phyloP scores from a whole-genome alignment of 2,113 vertebrate species.

The Phaethornis superciliosus region DNA sequence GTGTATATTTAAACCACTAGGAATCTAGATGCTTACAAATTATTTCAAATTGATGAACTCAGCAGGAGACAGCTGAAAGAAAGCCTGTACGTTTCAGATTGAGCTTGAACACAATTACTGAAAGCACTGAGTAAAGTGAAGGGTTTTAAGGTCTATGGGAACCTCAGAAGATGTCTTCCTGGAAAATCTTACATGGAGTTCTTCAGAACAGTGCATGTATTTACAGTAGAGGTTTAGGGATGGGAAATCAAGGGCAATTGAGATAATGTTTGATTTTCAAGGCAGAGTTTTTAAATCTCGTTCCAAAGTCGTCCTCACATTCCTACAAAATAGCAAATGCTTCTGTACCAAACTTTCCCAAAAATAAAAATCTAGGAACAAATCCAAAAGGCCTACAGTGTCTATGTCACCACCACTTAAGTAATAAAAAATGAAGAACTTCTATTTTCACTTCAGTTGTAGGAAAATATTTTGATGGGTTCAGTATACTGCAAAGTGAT shows the following conservation, averaged over 20 bases:
- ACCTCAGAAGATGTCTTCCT: background rate
- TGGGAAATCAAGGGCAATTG: background rate
- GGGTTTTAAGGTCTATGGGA: background rate
- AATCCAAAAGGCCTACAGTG: slow-evolving; percentile 54
- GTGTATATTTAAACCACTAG: slow-evolving; percentile 39
- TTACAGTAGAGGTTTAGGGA: slow-evolving; percentile 8
- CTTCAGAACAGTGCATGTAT: background rate
- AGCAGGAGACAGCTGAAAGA: background rate
- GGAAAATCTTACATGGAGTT: background rate
- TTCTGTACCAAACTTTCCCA: background rate
- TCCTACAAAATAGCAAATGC: slow-evolving; percentile 22
- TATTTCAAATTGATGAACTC: background rate
- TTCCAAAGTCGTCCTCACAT: background rate
- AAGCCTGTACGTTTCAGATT: slow-evolving; percentile 7
- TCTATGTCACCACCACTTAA: slow-evolving; percentile 60
- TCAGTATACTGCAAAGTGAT: slow-evolving; percentile 70
- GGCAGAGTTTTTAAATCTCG: background rate
- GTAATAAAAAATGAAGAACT: slow-evolving; percentile 63
- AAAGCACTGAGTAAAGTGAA: background rate
- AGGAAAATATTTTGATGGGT: slow-evolving; percentile 79
- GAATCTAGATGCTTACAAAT: slow-evolving; percentile 18
- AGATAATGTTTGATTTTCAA: slow-evolving; percentile 24
- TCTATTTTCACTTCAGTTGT: slow-evolving; percentile 69
- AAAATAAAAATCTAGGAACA: slow-evolving; percentile 52
- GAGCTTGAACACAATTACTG: background rate